These are phyloP conservation scores for Frieseomelitta varia DNA, from an alignment of 1,140 invertebrate species.

Conservation along the genomic window DNA sequence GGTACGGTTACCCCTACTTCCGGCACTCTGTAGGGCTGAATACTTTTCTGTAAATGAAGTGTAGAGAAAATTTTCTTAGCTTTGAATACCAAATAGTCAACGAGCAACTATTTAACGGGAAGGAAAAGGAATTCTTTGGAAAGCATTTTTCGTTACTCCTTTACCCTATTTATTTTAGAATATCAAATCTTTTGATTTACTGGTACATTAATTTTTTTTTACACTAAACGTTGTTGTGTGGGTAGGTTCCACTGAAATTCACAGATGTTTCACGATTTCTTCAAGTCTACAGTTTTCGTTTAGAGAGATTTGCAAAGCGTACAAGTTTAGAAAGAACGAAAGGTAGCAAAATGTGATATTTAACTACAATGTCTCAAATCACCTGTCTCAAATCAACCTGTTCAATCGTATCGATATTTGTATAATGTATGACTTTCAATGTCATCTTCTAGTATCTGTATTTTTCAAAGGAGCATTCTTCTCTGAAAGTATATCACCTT, in stretches of 20 bases:
- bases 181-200: neutral
- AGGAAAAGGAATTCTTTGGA: neutral
- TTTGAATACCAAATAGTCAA: neutral
- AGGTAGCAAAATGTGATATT: too few species aligned
- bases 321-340: too few species aligned
- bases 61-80: conserved; percentile 12
- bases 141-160: neutral
- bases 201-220: neutral
- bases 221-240: neutral
- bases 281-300: neutral
- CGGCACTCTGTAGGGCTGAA: conserved; percentile 74
- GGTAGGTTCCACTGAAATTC: neutral
- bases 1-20: conserved; percentile 68
- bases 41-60: conserved; percentile 71
- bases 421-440: neutral
- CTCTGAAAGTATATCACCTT: neutral
- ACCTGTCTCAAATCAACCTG: neutral
- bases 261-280: neutral
- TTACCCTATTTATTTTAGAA: neutral
- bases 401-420: neutral
- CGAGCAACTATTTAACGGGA: conserved; percentile 18
- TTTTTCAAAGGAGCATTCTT: neutral
- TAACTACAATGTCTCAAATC: neutral
- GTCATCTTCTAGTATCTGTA: neutral
- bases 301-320: neutral